Base-by-base conservation (phyloP, 1,140 invertebrate genomes). In the Ceratoteleas bidentatus region DNA sequence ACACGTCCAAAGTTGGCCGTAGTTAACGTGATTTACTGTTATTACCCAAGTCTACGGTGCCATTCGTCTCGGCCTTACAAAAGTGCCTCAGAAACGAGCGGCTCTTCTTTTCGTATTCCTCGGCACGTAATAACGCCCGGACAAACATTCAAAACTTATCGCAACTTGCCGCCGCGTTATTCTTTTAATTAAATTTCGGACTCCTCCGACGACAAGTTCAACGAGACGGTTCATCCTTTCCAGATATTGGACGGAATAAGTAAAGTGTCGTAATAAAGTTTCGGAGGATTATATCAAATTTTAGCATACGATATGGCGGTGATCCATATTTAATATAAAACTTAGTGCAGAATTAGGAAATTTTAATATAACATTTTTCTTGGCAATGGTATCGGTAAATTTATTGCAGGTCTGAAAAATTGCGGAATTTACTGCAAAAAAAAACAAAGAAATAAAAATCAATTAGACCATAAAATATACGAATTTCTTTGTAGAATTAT, bases 21-120 rank as follows among this genome's bases (percentile, higher is more conserved):
- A 83, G 69, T 79, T 83, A 79, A 83, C 70, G 81, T 83, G 76
- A 83, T 79, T 83, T 74, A 79, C 70, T 66, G 72, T 83, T 79
- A 83, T 83, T 76, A 64, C 81, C 38, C 57, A 79, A 83, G 81
- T 83, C 77, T 80, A 70, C 65, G 66, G 66, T 73, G 57, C 73
- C 66, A 65, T 80, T 38, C 70, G 70, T 32, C 61, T 43, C 61
- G 53, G 38, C 61, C 72, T 76, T 81, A 81, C 76, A 81, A 81
- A 81, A 81, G 70, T 66, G 60, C 65, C 53, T 75, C 52, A 36
- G 34, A 74, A 80, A 64, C 36, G 70, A 77, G 52, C 50, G 61
- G 69, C 43, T 74, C 74, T 73, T 80, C 49, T 57, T 53, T 62
- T 61, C 58, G 56, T 64, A 65, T 60, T 68, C 64, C 62, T 62